These are phyloP conservation scores for Pissodes strobi DNA, from an alignment of 1,140 invertebrate species.

Conservation along the genomic window DNA sequence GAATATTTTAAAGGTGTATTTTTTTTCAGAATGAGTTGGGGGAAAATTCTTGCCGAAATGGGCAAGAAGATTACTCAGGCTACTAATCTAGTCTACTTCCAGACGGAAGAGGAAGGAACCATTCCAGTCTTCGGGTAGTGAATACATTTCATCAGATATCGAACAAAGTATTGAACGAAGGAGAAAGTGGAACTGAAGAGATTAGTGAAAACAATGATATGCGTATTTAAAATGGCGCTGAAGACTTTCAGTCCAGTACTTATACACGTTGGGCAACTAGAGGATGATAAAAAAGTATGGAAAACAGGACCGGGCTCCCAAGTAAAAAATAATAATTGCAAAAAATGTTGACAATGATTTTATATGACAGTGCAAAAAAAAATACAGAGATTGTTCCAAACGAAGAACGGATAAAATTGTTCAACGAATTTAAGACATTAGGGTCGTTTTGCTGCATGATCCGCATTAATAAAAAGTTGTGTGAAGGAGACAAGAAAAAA, in stretches of 20 bases:
- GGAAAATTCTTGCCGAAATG: neutral
- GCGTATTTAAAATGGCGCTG: neutral
- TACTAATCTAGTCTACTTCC: neutral
- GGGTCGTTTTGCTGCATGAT: neutral
- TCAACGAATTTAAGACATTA: neutral
- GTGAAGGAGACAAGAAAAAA: neutral
- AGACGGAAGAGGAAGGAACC: neutral
- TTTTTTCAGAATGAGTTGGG: conserved; percentile 2
- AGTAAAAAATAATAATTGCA: neutral
- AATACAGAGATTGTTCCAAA: neutral
- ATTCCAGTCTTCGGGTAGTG: neutral
- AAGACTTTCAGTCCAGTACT: neutral
- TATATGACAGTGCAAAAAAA: neutral
- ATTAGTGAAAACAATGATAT: too few species aligned
- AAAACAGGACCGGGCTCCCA: neutral
- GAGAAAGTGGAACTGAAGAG: too few species aligned
- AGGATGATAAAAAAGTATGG: neutral
- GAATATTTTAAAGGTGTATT: too few species aligned
- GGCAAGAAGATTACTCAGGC: too few species aligned
- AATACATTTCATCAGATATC: conserved; percentile 1
- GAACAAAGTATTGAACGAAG: neutral
- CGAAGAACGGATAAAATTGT: neutral
- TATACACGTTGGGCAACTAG: neutral
- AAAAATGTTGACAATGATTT: conserved; percentile 3
- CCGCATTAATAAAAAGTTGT: neutral